A percentile compares a stretch with the other conserved stretches of the same genome.
Evolutionary conservation across 1,140 invertebrate genomes (phyloP).

Genomic region (Drosophila auraria): DNA sequence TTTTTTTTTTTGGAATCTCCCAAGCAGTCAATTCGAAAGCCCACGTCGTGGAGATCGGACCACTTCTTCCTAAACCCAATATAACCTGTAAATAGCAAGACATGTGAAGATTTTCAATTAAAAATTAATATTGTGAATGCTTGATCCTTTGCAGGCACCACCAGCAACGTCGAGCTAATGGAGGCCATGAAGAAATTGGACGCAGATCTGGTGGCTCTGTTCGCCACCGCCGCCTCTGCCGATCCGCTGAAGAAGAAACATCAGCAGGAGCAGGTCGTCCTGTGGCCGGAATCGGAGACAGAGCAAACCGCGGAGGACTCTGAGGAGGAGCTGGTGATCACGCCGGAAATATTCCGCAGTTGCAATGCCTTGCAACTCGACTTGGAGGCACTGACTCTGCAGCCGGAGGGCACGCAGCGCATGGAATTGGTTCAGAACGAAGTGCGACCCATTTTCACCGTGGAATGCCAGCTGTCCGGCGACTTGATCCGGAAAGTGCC

Average conservation of each 20-base stretch:
- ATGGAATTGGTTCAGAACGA: slow-evolving; percentile 79
- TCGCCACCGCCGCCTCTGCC: slow-evolving; percentile 59
- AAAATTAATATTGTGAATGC: slow-evolving; percentile 2
- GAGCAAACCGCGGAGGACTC: slow-evolving; percentile 36
- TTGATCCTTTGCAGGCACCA: slow-evolving; percentile 55
- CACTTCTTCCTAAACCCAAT: slow-evolving; percentile 1
- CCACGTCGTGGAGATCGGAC: slow-evolving; percentile 72
- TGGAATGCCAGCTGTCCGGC: slow-evolving; percentile 76
- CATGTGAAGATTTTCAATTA: slow-evolving; percentile 11
- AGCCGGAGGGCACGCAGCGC: slow-evolving; percentile 75
- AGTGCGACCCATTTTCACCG: slow-evolving; percentile 78
- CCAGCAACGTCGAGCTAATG: slow-evolving; percentile 72
- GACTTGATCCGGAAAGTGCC: slow-evolving; percentile 66
- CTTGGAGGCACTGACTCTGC: slow-evolving; percentile 75
- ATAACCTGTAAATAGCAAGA: slow-evolving; percentile 54
- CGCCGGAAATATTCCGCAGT: slow-evolving; percentile 64
- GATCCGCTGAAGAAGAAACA: slow-evolving; percentile 49
- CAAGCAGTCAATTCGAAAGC: slow-evolving; percentile 49
- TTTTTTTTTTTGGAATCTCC: slow-evolving; percentile 15
- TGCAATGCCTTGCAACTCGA: slow-evolving; percentile 70
- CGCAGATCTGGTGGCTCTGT: slow-evolving; percentile 73
- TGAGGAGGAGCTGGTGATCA: slow-evolving; percentile 41
- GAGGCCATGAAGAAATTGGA: slow-evolving; percentile 83
- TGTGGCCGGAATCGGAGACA: slow-evolving; percentile 48
- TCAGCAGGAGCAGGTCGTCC: slow-evolving; percentile 41